Evolutionary conservation across 1,140 invertebrate genomes (phyloP).

Genomic region (Zaprionus tsacasi): DNA sequence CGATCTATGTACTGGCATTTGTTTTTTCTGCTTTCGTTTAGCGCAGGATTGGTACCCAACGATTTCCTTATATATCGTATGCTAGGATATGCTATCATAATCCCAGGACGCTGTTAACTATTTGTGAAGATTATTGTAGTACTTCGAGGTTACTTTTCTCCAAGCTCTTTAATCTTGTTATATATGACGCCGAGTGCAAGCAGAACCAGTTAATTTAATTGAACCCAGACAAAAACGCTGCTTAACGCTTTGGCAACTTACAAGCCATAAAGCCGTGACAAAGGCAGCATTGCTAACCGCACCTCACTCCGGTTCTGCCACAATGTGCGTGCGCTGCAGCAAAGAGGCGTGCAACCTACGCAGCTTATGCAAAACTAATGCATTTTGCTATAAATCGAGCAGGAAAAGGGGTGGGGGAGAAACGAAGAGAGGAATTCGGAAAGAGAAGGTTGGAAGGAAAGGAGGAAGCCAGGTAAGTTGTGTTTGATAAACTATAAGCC

Average conservation of each 20-base stretch:
- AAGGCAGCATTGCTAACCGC: slow-evolving; percentile 39
- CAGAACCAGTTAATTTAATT: slow-evolving; percentile 39
- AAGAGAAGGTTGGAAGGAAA: background rate
- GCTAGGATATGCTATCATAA: too few species aligned
- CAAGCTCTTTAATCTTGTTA: too few species aligned
- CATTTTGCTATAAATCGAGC: slow-evolving; percentile 54
- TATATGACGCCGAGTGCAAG: background rate
- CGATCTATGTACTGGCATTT: too few species aligned
- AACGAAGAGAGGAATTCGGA: background rate
- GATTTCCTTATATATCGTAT: too few species aligned
- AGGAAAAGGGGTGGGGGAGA: background rate
- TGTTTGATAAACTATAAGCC: slow-evolving; percentile 80
- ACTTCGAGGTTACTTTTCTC: too few species aligned
- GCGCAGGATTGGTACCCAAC: too few species aligned
- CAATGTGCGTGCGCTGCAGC: background rate
- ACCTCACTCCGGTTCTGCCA: background rate
- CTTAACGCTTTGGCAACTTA: slow-evolving; percentile 56
- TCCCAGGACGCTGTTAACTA: too few species aligned
- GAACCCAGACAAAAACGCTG: slow-evolving; percentile 40
- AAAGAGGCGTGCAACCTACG: slow-evolving; percentile 50
- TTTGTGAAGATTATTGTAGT: too few species aligned
- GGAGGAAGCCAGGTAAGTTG: slow-evolving; percentile 31
- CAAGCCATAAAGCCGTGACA: slow-evolving; percentile 62
- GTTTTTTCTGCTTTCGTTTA: too few species aligned
- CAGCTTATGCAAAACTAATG: slow-evolving; percentile 76